Evolutionary conservation across 2,113 vertebrate genomes (phyloP).

Genomic region (Toxostoma redivivum): DNA sequence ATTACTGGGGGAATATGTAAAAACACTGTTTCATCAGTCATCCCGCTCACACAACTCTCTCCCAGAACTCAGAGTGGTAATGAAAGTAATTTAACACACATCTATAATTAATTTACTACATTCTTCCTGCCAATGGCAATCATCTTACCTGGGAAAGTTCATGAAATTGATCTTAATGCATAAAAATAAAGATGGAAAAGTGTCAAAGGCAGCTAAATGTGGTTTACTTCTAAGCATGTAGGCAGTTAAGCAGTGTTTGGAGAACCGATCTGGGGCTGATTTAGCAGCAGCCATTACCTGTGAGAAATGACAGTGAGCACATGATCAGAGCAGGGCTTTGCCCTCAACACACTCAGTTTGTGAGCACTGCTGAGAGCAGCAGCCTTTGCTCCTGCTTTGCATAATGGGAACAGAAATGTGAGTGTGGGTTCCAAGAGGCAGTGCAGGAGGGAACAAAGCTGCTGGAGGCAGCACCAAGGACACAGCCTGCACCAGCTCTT

Average conservation of each 20-base stretch:
- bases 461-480: neutral
- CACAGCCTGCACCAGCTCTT: accelerated
- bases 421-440: neutral
- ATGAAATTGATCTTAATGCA: slow-evolving; percentile 73
- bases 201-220: slow-evolving; percentile 32
- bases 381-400: neutral
- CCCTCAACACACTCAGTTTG: neutral
- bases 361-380: neutral
- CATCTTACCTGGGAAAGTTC: slow-evolving; percentile 68
- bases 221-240: slow-evolving; percentile 45
- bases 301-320: neutral
- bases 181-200: slow-evolving; percentile 55
- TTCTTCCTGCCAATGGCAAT: slow-evolving; percentile 70
- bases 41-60: slow-evolving; percentile 70
- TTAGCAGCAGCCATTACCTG: slow-evolving; percentile 35
- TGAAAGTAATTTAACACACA: slow-evolving; percentile 96
- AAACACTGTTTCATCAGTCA: slow-evolving; percentile 77
- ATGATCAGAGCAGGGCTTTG: neutral
- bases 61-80: slow-evolving; percentile 79
- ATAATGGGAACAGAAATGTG: neutral
- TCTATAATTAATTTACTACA: slow-evolving; percentile 94
- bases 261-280: slow-evolving; percentile 48
- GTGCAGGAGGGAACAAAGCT: neutral
- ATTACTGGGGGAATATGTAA: slow-evolving; percentile 60
- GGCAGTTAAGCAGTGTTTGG: slow-evolving; percentile 50